Evolutionary conservation across 2,113 vertebrate genomes (phyloP).

Genomic region (Gallinago undulata): DNA sequence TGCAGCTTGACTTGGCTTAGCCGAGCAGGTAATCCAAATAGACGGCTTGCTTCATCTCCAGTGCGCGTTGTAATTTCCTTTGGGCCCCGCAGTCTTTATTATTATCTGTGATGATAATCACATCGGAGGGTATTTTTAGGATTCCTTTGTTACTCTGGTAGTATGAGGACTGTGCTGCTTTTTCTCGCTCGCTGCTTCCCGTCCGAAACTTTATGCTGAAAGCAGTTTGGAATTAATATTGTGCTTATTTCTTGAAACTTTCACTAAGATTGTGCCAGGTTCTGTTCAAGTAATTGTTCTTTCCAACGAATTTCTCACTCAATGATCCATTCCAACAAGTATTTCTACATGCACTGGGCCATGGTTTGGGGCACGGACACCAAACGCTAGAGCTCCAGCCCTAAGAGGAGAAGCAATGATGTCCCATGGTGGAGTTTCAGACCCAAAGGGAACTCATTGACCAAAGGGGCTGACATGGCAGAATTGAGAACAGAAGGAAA

Average conservation of each 20-base stretch:
- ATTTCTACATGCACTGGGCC: background rate
- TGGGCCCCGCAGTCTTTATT: background rate
- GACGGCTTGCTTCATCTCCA: conserved; percentile 30
- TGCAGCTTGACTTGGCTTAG: background rate
- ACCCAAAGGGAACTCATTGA: background rate
- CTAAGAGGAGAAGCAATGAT: background rate
- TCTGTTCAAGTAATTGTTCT: background rate
- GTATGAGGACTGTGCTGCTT: background rate
- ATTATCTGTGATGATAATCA: background rate
- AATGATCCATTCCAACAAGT: background rate
- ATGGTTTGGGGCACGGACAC: background rate
- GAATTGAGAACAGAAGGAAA: background rate
- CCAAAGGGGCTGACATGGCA: background rate
- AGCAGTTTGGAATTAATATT: background rate
- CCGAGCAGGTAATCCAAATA: conserved; percentile 3
- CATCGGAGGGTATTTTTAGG: background rate
- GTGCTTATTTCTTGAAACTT: background rate
- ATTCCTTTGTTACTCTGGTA: background rate
- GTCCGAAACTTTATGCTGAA: background rate
- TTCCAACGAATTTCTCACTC: background rate
- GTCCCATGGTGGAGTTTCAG: background rate
- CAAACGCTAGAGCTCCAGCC: background rate
- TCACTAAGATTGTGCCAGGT: background rate
- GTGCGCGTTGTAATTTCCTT: conserved; percentile 2
- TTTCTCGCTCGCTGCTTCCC: background rate